phyloP scores from a whole-genome alignment of 1,140 invertebrate species.

The Lethocerus indicus region DNA sequence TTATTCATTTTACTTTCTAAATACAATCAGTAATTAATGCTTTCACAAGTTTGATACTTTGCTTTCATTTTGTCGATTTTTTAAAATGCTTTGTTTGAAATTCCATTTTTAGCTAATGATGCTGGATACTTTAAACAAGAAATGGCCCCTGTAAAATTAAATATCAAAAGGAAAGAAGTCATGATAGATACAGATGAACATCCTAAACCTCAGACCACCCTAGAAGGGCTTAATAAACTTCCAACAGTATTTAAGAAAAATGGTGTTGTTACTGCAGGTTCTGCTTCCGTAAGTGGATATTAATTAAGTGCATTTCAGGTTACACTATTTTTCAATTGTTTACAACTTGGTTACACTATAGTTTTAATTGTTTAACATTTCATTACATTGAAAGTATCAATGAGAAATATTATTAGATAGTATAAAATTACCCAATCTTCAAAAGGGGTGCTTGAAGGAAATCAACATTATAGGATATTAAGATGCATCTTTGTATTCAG shows the following conservation, averaged over 20 bases:
- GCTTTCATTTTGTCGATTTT: too few species aligned
- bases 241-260: constrained; percentile 89
- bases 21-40: background rate
- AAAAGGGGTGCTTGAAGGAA: too few species aligned
- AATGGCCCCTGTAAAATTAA: constrained; percentile 71
- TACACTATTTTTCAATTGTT: too few species aligned
- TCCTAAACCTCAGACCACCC: constrained; percentile 72
- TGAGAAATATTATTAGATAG: too few species aligned
- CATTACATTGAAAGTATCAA: too few species aligned
- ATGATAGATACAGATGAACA: constrained; percentile 82
- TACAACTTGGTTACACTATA: too few species aligned
- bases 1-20: background rate
- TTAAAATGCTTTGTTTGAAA: background rate
- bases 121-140: constrained; percentile 79
- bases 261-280: constrained; percentile 88
- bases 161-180: constrained; percentile 64
- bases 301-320: too few species aligned
- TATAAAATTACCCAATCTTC: too few species aligned
- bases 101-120: constrained; percentile 54
- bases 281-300: constrained; percentile 70
- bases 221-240: constrained; percentile 69
- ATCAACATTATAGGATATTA: too few species aligned
- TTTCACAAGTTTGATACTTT: too few species aligned
- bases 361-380: too few species aligned
- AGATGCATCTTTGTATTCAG: too few species aligned